phyloP scores from a whole-genome alignment of 1,140 invertebrate genomes.

The Solenopsis invicta region DNA sequence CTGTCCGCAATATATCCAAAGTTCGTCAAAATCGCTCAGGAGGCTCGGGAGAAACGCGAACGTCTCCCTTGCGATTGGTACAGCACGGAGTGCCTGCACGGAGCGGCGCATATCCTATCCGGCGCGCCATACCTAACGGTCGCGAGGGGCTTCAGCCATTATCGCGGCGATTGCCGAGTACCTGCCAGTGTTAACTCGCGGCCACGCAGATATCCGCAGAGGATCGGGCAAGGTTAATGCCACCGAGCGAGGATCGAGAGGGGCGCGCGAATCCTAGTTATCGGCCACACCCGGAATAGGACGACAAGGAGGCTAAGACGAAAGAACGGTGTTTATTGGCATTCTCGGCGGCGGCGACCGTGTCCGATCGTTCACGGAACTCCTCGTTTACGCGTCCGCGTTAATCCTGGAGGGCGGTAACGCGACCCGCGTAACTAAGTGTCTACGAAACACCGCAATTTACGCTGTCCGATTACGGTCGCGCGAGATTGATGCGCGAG shows the following conservation, averaged over 20 bases:
- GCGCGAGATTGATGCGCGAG: conserved; percentile 9
- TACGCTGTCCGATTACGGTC: conserved; percentile 8
- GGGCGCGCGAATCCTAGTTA: conserved; percentile 75
- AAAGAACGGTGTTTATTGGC: conserved; percentile 8
- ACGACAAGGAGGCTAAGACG: not conserved
- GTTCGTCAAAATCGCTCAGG: conserved; percentile 23
- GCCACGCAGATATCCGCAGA: conserved; percentile 69
- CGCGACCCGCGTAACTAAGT: conserved; percentile 10
- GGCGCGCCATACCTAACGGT: conserved; percentile 78
- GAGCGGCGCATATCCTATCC: conserved; percentile 58
- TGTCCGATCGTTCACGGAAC: conserved; percentile 16
- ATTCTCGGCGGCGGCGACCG: not conserved
- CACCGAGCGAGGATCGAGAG: conserved; percentile 69
- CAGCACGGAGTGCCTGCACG: conserved; percentile 20
- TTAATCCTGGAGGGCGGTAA: conserved; percentile 38
- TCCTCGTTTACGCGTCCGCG: conserved; percentile 9
- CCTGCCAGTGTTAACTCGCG: conserved; percentile 74
- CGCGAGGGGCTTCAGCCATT: conserved; percentile 74
- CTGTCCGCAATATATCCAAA: not conserved
- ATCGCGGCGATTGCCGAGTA: conserved; percentile 75
- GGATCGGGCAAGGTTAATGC: conserved; percentile 81
- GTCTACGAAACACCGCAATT: conserved; percentile 42
- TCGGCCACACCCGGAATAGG: conserved; percentile 74
- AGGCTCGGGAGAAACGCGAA: not conserved
- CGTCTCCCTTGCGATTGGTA: conserved; percentile 7